Evolutionary conservation across 2,113 vertebrate genomes (phyloP).

Genomic region (Tilapia sparmanii): DNA sequence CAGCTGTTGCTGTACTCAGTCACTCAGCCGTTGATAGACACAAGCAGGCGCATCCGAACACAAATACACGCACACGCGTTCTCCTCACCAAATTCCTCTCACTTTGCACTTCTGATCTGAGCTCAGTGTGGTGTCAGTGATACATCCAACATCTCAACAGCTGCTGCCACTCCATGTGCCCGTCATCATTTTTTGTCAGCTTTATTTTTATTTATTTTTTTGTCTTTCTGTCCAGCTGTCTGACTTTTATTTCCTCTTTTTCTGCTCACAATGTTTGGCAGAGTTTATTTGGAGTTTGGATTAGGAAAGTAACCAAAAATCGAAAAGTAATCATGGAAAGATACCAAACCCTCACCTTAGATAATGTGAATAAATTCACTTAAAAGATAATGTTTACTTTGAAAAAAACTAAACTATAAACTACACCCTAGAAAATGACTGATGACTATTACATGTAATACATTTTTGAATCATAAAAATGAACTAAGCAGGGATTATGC

Average conservation of each 20-base stretch:
- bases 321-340: not conserved
- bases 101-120: constrained; percentile 38
- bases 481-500: not conserved
- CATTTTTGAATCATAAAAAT: not conserved
- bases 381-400: not conserved
- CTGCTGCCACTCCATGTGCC: not conserved
- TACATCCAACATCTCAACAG: not conserved
- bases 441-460: not conserved
- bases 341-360: not conserved
- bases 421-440: not conserved
- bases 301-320: not conserved
- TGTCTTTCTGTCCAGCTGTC: not conserved
- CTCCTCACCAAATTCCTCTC: constrained; percentile 11
- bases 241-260: not conserved
- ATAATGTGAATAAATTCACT: not conserved
- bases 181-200: not conserved
- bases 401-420: not conserved
- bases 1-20: constrained; percentile 61
- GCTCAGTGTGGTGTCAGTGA: not conserved
- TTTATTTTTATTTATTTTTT: not conserved
- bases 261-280: not conserved
- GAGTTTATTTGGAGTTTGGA: not conserved
- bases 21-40: constrained; percentile 46
- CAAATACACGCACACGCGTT: not conserved
- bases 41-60: constrained; percentile 12